Evolutionary conservation across 1,140 invertebrate species (phyloP).

Genomic region (Philopotamus ludificatus): DNA sequence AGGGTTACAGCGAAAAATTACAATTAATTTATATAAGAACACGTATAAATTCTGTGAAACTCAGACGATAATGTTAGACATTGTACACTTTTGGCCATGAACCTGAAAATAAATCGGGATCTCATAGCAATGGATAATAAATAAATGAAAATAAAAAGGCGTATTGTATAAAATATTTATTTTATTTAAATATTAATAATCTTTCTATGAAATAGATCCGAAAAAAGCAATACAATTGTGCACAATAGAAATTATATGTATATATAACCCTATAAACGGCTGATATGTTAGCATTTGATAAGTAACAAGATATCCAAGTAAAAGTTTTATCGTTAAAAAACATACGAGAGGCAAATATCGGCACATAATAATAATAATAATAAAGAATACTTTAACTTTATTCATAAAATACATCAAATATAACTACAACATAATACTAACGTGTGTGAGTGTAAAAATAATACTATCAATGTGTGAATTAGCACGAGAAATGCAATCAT

Average conservation of each 20-base stretch:
- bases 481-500: too few species aligned
- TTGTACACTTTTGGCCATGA: too few species aligned
- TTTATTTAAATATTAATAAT: too few species aligned
- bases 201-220: not conserved
- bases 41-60: too few species aligned
- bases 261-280: not conserved
- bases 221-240: not conserved
- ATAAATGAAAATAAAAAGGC: too few species aligned
- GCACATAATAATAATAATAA: not conserved
- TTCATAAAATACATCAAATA: too few species aligned
- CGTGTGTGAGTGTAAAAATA: not conserved
- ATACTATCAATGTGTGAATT: not conserved
- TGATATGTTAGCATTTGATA: not conserved
- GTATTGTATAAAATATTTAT: conserved; percentile 14
- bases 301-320: not conserved
- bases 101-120: too few species aligned
- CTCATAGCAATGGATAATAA: too few species aligned
- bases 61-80: too few species aligned
- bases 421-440: not conserved
- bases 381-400: not conserved
- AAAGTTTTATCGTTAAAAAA: not conserved
- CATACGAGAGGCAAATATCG: not conserved
- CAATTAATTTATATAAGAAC: too few species aligned
- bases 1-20: too few species aligned
- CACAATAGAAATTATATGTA: not conserved